Percentiles rank a stretch among this genome's conserved stretches.
Conservation (phyloP, 2,113 vertebrate genomes). For the Cephalopterus ornatus region DNA sequence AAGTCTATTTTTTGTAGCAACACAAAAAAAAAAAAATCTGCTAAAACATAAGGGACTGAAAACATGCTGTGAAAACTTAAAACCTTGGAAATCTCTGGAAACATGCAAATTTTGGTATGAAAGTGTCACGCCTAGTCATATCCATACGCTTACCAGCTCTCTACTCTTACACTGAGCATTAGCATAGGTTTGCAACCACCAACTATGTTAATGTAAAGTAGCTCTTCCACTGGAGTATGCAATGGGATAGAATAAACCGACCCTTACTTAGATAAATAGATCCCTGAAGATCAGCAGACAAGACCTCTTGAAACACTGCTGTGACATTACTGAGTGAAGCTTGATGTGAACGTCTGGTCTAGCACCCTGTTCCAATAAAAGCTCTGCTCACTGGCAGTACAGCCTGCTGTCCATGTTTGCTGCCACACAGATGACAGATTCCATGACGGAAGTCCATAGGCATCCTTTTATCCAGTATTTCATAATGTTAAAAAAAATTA, state of each 20-base stretch:
- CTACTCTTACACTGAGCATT: not conserved
- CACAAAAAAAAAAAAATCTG: not conserved
- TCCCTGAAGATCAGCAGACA: not conserved
- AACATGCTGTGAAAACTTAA: not conserved
- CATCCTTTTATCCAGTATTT: not conserved
- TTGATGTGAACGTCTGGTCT: not conserved
- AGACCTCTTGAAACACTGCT: not conserved
- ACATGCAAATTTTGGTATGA: not conserved
- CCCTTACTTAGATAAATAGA: constrained; percentile 4
- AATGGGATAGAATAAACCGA: not conserved
- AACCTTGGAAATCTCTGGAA: not conserved
- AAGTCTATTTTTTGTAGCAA: not conserved
- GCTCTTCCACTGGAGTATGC: not conserved
- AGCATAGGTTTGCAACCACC: not conserved
- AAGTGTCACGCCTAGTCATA: not conserved
- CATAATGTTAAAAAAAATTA: not conserved
- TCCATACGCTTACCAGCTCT: not conserved
- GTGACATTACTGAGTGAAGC: not conserved
- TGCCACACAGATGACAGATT: not conserved
- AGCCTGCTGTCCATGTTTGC: not conserved
- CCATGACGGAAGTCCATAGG: not conserved
- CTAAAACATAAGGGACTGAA: not conserved
- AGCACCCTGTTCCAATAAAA: not conserved
- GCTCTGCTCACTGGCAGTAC: not conserved
- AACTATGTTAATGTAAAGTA: not conserved